phyloP scores from a whole-genome alignment of 2,888 invertebrate species.

The Andricus quercusramuli region DNA sequence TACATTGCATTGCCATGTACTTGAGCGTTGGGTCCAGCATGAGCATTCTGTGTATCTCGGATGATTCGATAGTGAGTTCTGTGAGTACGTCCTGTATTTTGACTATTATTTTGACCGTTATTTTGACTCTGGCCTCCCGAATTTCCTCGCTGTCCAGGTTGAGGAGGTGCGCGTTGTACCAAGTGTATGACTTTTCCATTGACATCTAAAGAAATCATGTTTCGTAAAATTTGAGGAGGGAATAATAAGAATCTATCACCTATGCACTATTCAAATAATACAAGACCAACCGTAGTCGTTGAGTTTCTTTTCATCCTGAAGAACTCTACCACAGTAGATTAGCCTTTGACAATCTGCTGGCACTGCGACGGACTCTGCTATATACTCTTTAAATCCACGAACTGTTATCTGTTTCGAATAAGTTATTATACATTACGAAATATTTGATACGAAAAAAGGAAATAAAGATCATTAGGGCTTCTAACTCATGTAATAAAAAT shows the following conservation, averaged over 20 bases:
- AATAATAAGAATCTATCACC: background rate
- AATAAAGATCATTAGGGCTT: no score
- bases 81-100: constrained; percentile 52
- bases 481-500: no score
- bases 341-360: constrained; percentile 91
- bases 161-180: constrained; percentile 92
- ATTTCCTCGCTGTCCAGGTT: constrained; percentile 77
- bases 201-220: constrained; percentile 82
- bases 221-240: background rate
- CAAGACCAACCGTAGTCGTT: constrained; percentile 87
- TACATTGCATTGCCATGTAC: constrained; percentile 81
- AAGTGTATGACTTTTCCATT: constrained; percentile 95
- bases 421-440: constrained; percentile 36
- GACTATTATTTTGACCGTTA: constrained; percentile 71
- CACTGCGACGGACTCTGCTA: constrained; percentile 88
- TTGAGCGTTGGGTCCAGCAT: constrained; percentile 58
- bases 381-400: constrained; percentile 88
- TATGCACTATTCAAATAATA: constrained; percentile 3
- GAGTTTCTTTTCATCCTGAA: constrained; percentile 92
- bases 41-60: constrained; percentile 46
- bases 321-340: constrained; percentile 96
- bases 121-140: constrained; percentile 73
- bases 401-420: constrained; percentile 85
- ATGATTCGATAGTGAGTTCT: constrained; percentile 70
- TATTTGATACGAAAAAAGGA: background rate